Conservation (phyloP, 2,888 invertebrate species). For the Trichogramma dendrolimi region DNA sequence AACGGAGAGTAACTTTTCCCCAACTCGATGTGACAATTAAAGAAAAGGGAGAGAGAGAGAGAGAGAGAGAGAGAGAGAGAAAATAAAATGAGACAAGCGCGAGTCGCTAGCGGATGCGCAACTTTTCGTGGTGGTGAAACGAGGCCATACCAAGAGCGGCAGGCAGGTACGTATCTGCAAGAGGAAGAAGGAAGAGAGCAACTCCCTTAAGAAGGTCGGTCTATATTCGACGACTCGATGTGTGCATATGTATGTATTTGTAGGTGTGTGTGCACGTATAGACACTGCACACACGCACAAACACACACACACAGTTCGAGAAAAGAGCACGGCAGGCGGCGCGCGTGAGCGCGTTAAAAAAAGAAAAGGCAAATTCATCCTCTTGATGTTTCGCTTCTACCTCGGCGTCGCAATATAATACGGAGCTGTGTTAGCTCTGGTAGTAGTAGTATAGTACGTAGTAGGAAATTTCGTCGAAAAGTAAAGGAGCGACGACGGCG, state of each 20-base stretch:
- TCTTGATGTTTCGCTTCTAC: neutral
- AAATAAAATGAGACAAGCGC: neutral
- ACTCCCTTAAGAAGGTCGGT: constrained; percentile 17
- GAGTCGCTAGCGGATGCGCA: too few relatives aligned
- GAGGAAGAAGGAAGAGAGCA: constrained; percentile 15
- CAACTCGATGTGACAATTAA: constrained; percentile 21
- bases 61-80: neutral
- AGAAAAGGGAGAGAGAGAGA: neutral
- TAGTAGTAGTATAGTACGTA: neutral
- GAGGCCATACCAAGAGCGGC: constrained; percentile 16
- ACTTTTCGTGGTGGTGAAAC: neutral
- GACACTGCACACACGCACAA: too few relatives aligned
- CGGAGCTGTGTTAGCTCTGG: neutral
- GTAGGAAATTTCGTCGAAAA: neutral
- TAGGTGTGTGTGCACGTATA: too few relatives aligned
- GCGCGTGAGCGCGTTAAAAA: neutral
- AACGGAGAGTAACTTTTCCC: constrained; percentile 19
- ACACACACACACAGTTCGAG: neutral
- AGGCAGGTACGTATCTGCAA: neutral
- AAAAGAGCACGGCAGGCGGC: neutral
- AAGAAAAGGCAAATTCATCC: constrained; percentile 7
- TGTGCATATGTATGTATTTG: too few relatives aligned
- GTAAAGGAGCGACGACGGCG: neutral
- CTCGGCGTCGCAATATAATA: neutral
- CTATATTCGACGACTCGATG: too few relatives aligned